Evolutionary conservation across 2,888 invertebrate genomes (phyloP).

Genomic region (Muschampia plurimacula): DNA sequence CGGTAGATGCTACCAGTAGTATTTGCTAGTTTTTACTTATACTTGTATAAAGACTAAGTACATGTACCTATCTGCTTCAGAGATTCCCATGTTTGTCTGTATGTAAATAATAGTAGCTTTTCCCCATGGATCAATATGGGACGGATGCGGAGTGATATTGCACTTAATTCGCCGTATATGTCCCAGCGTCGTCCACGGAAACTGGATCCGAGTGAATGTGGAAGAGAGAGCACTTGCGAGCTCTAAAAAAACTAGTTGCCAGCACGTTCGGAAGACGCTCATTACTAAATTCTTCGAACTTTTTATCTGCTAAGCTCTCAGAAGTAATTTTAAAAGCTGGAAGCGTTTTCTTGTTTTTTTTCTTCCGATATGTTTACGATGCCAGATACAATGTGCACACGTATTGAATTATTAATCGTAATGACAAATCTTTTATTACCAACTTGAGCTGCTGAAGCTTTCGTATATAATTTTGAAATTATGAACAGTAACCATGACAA

Average conservation of each 20-base stretch:
- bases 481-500: no score
- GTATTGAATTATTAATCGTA: neutral
- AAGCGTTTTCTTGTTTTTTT: conserved; percentile 44
- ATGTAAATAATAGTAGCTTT: conserved; percentile 2
- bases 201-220: conserved; percentile 58
- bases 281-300: conserved; percentile 74
- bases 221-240: conserved; percentile 50
- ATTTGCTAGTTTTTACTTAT: neutral
- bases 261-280: conserved; percentile 68
- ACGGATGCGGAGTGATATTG: conserved; percentile 43
- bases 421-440: neutral
- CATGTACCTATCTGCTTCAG: neutral
- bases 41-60: neutral
- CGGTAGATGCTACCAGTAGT: neutral
- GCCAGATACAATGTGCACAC: conserved; percentile 3
- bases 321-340: conserved; percentile 60
- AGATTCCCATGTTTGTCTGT: conserved; percentile 1
- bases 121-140: conserved; percentile 27
- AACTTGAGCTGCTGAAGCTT: neutral
- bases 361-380: conserved; percentile 2
- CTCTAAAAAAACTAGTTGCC: conserved; percentile 66
- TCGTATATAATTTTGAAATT: neutral
- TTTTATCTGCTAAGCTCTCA: conserved; percentile 63
- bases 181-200: conserved; percentile 57
- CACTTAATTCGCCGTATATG: conserved; percentile 53